Evolutionary conservation across 2,888 invertebrate species (phyloP).

Genomic region (Psylliodes chrysocephalus): DNA sequence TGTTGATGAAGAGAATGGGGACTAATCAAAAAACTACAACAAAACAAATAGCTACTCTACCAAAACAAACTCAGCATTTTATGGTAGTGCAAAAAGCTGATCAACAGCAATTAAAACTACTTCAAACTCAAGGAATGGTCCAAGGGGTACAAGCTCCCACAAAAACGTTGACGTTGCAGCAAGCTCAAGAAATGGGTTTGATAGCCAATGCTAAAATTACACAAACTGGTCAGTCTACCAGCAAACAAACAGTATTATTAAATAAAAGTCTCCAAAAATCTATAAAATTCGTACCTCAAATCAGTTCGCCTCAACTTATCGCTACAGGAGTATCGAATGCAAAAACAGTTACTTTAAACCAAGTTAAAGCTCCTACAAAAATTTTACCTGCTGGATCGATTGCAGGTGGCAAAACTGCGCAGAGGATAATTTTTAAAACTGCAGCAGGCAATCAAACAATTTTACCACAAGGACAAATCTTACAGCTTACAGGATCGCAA

Average conservation of each 20-base stretch:
- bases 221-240: conserved; percentile 57
- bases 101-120: conserved; percentile 50
- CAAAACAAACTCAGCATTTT: conserved; percentile 54
- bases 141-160: conserved; percentile 61
- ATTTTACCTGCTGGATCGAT: conserved; percentile 72
- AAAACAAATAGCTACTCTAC: conserved; percentile 48
- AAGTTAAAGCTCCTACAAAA: conserved; percentile 76
- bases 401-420: conserved; percentile 66
- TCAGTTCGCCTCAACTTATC: conserved; percentile 41
- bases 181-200: conserved; percentile 73
- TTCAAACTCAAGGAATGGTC: conserved; percentile 48
- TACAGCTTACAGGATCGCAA: conserved; percentile 59
- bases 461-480: conserved; percentile 58
- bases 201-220: conserved; percentile 66
- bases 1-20: conserved; percentile 61
- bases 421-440: conserved; percentile 68
- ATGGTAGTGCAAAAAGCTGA: conserved; percentile 57
- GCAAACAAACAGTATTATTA: conserved; percentile 63
- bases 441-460: conserved; percentile 62
- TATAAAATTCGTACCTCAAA: conserved; percentile 60
- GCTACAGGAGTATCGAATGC: conserved; percentile 53
- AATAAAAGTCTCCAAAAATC: conserved; percentile 59
- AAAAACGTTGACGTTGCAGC: conserved; percentile 73
- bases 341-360: conserved; percentile 62
- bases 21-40: conserved; percentile 50